Conservation (phyloP, 2,113 vertebrate genomes). For the Ageneiosus marmoratus region DNA sequence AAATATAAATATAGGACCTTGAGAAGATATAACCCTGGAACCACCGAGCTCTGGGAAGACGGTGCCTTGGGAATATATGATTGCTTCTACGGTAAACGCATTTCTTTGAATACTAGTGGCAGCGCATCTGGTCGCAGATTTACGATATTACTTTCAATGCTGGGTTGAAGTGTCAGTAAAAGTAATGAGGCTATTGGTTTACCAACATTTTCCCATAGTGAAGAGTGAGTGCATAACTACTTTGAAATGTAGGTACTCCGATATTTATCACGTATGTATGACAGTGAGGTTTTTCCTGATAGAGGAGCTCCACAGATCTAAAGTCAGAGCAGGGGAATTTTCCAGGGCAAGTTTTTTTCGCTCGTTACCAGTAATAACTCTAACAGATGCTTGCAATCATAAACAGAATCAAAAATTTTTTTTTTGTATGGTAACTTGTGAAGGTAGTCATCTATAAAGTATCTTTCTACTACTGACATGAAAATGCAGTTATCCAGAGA, state of each 20-base stretch:
- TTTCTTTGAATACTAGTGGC: conserved; percentile 1
- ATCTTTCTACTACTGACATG: neutral
- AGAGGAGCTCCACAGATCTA: neutral
- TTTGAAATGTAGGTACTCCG: neutral
- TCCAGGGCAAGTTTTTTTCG: too few relatives aligned
- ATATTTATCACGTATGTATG: neutral
- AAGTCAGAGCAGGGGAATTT: neutral
- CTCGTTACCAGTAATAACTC: neutral
- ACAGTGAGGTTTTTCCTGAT: neutral
- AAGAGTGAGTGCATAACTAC: neutral
- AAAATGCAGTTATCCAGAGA: neutral
- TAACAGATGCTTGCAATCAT: neutral
- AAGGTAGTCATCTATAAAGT: neutral
- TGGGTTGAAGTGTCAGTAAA: conserved; percentile 10
- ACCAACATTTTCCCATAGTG: neutral
- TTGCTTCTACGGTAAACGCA: neutral
- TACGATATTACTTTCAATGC: conserved; percentile 28
- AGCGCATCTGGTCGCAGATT: neutral
- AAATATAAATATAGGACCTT: neutral
- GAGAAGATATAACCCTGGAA: neutral
- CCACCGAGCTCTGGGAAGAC: neutral
- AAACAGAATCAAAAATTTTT: neutral
- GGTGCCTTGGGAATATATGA: neutral
- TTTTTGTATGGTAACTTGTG: neutral
- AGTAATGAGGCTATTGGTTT: conserved; percentile 21